These are phyloP conservation scores for Calonectris borealis DNA, from an alignment of 2,113 vertebrate genomes.

Conservation along the genomic window DNA sequence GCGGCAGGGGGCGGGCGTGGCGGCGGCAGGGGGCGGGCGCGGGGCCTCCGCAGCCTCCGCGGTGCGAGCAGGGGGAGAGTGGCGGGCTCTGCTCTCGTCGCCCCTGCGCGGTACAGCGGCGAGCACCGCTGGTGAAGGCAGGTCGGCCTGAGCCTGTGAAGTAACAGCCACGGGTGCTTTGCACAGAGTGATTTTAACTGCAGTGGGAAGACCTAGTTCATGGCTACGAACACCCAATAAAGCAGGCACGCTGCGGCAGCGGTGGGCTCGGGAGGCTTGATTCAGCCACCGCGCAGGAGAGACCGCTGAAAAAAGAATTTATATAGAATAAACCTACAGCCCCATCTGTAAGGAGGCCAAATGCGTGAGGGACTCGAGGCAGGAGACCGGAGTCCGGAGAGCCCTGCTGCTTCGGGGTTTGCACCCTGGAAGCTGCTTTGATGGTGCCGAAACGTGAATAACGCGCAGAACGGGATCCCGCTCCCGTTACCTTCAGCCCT, in stretches of 20 bases:
- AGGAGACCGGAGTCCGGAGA: accelerated
- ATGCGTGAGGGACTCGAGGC: accelerated
- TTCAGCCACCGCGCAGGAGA: accelerated
- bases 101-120: no score
- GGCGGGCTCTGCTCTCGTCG: accelerated
- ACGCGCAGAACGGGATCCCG: not conserved
- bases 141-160: no score
- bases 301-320: accelerated
- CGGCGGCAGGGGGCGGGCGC: no score
- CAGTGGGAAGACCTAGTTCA: accelerated
- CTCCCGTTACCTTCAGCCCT: not conserved
- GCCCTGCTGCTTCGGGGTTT: no score
- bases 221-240: accelerated
- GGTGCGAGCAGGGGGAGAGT: not conserved
- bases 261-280: no score
- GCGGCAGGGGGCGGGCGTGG: not conserved
- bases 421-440: not conserved
- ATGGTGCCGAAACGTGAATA: not conserved
- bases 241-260: accelerated
- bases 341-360: not conserved
- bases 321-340: not conserved
- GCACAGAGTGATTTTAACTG: not conserved
- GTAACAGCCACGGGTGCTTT: accelerated
- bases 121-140: not conserved
- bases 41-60: not conserved